phyloP scores from a whole-genome alignment of 2,888 invertebrate species.

The Zootermopsis nevadensis region DNA sequence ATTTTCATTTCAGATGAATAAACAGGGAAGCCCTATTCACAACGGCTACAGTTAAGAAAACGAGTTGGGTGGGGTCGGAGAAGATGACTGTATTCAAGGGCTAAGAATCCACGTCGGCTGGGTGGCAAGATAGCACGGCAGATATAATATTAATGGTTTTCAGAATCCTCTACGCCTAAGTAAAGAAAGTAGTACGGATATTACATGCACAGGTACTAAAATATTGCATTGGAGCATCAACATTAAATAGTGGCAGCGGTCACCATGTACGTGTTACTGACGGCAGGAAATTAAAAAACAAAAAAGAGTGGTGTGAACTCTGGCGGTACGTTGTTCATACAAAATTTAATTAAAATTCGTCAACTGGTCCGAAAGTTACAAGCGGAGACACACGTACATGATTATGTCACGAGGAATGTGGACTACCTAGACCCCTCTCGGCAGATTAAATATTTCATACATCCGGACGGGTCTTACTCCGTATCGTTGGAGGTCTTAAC shows the following conservation, averaged over 20 bases:
- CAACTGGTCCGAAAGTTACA: too few species aligned
- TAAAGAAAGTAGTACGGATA: not conserved
- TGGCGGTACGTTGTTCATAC: too few species aligned
- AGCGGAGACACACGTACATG: too few species aligned
- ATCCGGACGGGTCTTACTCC: not conserved
- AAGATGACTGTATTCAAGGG: not conserved
- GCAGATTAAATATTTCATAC: not conserved
- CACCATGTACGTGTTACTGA: too few species aligned
- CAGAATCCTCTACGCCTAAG: not conserved
- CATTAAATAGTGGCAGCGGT: too few species aligned
- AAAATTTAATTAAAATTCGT: too few species aligned
- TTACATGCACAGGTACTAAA: not conserved
- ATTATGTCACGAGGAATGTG: too few species aligned
- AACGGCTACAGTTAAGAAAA: not conserved
- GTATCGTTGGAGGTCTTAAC: not conserved
- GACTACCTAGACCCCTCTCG: not conserved
- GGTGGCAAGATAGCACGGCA: not conserved
- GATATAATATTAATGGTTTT: not conserved
- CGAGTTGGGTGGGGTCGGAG: not conserved
- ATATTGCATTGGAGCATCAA: too few species aligned
- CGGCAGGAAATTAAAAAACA: too few species aligned
- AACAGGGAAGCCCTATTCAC: not conserved
- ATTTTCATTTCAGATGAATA: conserved; percentile 25
- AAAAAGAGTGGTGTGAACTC: too few species aligned
- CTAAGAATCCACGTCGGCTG: not conserved